Evolutionary conservation across 2,113 vertebrate species (phyloP).

Genomic region (Cololabis saira): DNA sequence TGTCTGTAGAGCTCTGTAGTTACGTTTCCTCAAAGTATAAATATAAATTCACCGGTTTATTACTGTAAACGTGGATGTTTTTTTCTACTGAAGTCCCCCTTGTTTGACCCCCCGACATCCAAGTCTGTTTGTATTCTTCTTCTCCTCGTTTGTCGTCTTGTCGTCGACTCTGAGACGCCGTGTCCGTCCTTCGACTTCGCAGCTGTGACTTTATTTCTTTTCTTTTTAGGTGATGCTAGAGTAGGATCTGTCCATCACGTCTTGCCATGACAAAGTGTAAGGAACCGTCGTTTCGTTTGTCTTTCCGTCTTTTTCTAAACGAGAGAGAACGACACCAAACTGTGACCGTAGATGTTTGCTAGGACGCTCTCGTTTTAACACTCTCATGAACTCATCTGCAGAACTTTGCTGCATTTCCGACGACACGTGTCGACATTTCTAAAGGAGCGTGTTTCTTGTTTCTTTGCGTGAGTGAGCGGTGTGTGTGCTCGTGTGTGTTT

Average conservation of each 20-base stretch:
- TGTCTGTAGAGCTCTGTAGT: constrained; percentile 41
- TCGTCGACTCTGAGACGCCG: constrained; percentile 7
- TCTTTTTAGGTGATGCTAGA: constrained; percentile 18
- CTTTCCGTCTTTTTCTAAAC: constrained; percentile 38
- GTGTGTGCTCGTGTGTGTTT: constrained; percentile 5
- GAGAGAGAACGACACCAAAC: constrained; percentile 28
- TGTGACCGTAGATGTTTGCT: constrained; percentile 59
- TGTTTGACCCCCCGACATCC: constrained; percentile 16
- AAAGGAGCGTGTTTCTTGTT: constrained; percentile 38
- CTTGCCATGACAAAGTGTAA: constrained; percentile 63
- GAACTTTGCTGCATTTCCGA: constrained; percentile 60
- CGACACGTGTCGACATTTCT: constrained; percentile 64
- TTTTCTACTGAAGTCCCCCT: constrained; percentile 4
- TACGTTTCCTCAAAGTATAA: constrained; percentile 20
- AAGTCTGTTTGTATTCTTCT: too few relatives aligned
- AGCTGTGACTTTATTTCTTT: constrained; percentile 47
- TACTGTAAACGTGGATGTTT: constrained; percentile 22
- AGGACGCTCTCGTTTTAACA: constrained; percentile 61
- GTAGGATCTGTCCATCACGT: constrained; percentile 50
- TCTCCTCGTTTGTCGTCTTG: neutral
- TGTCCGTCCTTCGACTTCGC: constrained; percentile 38
- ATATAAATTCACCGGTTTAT: constrained; percentile 29
- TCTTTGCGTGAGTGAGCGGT: constrained; percentile 20
- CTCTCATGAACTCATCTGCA: constrained; percentile 54
- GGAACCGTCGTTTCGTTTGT: constrained; percentile 44